Conservation (phyloP, 2,888 invertebrate genomes). For the Mythimna albipuncta region DNA sequence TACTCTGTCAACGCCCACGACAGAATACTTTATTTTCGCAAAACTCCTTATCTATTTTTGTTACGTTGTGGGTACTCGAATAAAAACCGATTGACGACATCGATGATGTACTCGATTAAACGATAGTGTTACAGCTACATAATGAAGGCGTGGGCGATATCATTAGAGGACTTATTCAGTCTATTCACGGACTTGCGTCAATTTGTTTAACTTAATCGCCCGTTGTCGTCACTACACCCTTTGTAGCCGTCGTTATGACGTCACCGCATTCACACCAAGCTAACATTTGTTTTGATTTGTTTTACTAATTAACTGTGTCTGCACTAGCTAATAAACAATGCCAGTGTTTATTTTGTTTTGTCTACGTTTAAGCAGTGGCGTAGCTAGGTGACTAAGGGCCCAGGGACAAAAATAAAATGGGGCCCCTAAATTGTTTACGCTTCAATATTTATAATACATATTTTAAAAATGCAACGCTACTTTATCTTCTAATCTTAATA, state of each 20-base stretch:
- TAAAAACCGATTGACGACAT: conserved; percentile 56
- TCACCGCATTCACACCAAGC: conserved; percentile 58
- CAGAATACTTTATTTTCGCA: conserved; percentile 38
- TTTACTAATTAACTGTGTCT: conserved; percentile 65
- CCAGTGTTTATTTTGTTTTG: conserved; percentile 65
- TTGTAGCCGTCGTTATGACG: conserved; percentile 54
- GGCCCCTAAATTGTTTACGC: no score
- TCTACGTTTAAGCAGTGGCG: conserved; percentile 47
- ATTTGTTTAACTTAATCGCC: conserved; percentile 81
- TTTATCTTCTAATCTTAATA: no score
- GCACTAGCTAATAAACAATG: conserved; percentile 60
- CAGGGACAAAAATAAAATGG: no score
- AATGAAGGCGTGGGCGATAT: conserved; percentile 82
- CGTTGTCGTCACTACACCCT: conserved; percentile 80
- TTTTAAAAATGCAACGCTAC: no score
- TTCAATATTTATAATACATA: no score
- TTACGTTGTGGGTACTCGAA: conserved; percentile 27
- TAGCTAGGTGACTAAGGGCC: no score
- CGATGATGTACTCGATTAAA: conserved; percentile 69
- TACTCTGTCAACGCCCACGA: conserved; percentile 38
- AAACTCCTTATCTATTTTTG: conserved; percentile 46
- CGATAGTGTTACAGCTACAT: conserved; percentile 71
- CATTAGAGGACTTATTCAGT: conserved; percentile 71
- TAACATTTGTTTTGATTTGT: conserved; percentile 73
- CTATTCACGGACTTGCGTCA: conserved; percentile 82